These are phyloP conservation scores for Oscheius sp. DNA, from an alignment of 2,888 invertebrate species.

Conservation along the genomic window DNA sequence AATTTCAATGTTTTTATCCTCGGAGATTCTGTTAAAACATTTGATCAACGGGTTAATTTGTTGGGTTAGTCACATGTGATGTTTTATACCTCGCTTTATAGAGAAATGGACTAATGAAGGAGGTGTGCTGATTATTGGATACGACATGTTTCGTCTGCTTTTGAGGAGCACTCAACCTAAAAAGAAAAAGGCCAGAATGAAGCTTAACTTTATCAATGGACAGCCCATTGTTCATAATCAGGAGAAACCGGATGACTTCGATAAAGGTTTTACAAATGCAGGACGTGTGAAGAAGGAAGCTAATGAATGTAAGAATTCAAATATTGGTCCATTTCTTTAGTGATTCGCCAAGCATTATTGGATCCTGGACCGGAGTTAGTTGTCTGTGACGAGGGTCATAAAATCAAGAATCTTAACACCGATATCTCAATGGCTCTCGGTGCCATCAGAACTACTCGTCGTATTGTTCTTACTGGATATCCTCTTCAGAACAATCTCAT, in stretches of 20 bases:
- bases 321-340: constrained; percentile 30
- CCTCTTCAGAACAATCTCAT: constrained; percentile 95
- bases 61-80: constrained; percentile 75
- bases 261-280: constrained; percentile 39
- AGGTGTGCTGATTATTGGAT: constrained; percentile 93
- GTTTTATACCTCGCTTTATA: constrained; percentile 60
- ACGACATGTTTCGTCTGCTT: constrained; percentile 91
- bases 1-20: constrained; percentile 88
- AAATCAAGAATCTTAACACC: constrained; percentile 96
- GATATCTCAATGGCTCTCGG: constrained; percentile 93
- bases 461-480: constrained; percentile 95
- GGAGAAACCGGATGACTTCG: constrained; percentile 30
- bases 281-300: constrained; percentile 50
- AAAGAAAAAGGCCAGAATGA: constrained; percentile 36
- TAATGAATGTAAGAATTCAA: constrained; percentile 35
- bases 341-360: constrained; percentile 75
- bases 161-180: constrained; percentile 72
- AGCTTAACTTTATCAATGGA: constrained; percentile 42
- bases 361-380: constrained; percentile 91
- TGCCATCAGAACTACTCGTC: constrained; percentile 86
- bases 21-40: constrained; percentile 91
- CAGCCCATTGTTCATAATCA: constrained; percentile 7
- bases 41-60: constrained; percentile 82
- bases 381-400: constrained; percentile 94
- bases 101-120: constrained; percentile 86